A percentile compares a stretch with the other conserved stretches of the same genome.
Conservation (phyloP, 2,113 vertebrate genomes). For the Corythornis madagascariensis region DNA sequence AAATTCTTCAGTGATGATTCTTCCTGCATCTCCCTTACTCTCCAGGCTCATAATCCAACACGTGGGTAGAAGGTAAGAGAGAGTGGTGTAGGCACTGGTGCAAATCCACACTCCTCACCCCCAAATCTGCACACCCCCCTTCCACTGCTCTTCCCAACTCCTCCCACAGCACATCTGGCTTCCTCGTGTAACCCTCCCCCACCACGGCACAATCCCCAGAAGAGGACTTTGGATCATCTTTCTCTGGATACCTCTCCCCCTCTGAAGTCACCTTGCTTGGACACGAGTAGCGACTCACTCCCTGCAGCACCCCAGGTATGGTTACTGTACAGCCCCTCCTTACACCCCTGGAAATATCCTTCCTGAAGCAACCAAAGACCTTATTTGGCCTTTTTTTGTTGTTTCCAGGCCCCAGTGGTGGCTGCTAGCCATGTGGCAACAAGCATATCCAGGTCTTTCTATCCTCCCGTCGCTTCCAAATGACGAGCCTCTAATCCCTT, state of each 20-base stretch:
- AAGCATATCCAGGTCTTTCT: not conserved
- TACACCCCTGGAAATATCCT: not conserved
- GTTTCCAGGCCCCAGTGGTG: not conserved
- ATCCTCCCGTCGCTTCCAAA: not conserved
- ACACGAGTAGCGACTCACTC: rapidly evolving
- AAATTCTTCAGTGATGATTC: not conserved
- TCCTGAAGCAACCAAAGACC: not conserved
- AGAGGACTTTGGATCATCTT: not conserved
- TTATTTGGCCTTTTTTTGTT: not conserved
- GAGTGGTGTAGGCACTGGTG: rapidly evolving
- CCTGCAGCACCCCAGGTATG: not conserved
- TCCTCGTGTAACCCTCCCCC: not conserved
- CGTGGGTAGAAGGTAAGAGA: not conserved
- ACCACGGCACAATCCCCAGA: not conserved
- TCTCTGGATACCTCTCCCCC: not conserved
- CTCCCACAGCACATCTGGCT: not conserved
- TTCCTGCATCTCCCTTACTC: not conserved
- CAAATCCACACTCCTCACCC: not conserved
- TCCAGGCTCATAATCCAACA: rapidly evolving
- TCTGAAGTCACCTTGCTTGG: not conserved
- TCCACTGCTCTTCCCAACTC: not conserved
- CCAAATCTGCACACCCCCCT: not conserved
- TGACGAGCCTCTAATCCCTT: not conserved
- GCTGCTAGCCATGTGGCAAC: not conserved
- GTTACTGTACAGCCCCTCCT: not conserved